Base-by-base conservation (phyloP, 2,888 invertebrate genomes). In the Latrodectus elegans region DNA sequence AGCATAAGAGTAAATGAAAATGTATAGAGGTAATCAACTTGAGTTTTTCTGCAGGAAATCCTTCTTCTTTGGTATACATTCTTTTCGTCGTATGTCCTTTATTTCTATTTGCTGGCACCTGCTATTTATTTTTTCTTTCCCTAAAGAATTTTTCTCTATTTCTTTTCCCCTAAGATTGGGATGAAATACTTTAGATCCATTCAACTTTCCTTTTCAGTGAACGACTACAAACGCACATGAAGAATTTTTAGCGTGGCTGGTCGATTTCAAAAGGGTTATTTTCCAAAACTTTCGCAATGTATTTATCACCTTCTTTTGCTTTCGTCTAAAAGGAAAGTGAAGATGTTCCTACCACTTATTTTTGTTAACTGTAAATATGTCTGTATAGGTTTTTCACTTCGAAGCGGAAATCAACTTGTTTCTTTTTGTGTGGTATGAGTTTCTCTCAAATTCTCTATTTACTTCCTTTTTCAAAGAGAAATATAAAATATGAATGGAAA, bases 11-110 rank as follows among this genome's bases (percentile, higher is more conserved):
- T 22, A 60, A 74, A 17, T 14, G 22, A 74, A 77, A 77, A 68
- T 67, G 67, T 38, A 22, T 73, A 38, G 49, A 67, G 52, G 81
- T 81, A 81, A 81, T 81, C 81, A 81, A 81, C 81, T 81, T 81
- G 64, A 26, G 67, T 67, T 65, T 81, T 65, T 73, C 73, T 67
- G 65, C 14, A 14, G 15, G 68, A 51, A 74, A 17, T 6, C 74
- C 67, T 38, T 67, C 51, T n/a, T n/a, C 60, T 60, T 60, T 15
- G 14, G 14, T n/a, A 15, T 15, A n/a, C 14, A 12, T 60, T n/a
- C 60, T 60, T 12, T n/a, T 15, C 4, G 14, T 11, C 60, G 12
- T 60, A 12, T 60, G 60, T 60, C 60, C n/a, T 15, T 60, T 60
- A 60, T 60, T n/a, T n/a, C n/a, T 60, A 60, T n/a, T 60, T n/a